Base-by-base conservation (phyloP, 2,797 vertebrate genomes). In the Benthosema pterotum region DNA sequence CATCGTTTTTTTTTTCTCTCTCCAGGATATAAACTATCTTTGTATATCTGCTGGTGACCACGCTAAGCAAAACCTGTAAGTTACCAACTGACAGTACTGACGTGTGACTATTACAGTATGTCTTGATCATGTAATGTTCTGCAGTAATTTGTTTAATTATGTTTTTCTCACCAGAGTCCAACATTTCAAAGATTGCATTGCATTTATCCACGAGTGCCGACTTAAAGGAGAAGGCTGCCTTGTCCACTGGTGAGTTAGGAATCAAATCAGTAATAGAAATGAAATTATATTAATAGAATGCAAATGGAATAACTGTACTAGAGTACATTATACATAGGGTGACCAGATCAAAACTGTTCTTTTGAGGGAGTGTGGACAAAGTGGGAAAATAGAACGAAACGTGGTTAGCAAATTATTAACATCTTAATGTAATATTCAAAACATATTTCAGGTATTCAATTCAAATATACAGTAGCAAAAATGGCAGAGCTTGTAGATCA, bases 31-130 rank as follows among this genome's bases (percentile, higher is more conserved):
- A 89, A 96, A 95, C 61, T 98, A 98, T 83, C 93, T 98, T 58
- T 98, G 96, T 69, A 97, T 98, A 85, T 92, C 93, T 57, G 96
- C 96, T 63, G 93, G 96, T 42, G 95, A 97, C 89, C 94, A 94
- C 55, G 95, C 94, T 0, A 95, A 94, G 0, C 96, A 98, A 86
- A 95, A 98, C 86, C 84, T 98, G 96, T 98, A 90, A 97, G 96
- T 95, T 84, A 60, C n/a, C 4, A 2, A 25, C 47, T 16, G 42
- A 19, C 6, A 54, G 22, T 16, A 52, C 25, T 43, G 15, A 28
- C 51, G 14, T 8, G 60, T 52, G 16, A 15, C 11, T 42, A 18
- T 38, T 60, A 1, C 18, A 46, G 15, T 13, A 19, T n/a, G 0
- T 52, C 42, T 60, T 19, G 28, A 18, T 2, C 17, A 15, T 51